These are phyloP conservation scores for Goniozus legneri DNA, from an alignment of 1,140 invertebrate genomes.

Conservation along the genomic window DNA sequence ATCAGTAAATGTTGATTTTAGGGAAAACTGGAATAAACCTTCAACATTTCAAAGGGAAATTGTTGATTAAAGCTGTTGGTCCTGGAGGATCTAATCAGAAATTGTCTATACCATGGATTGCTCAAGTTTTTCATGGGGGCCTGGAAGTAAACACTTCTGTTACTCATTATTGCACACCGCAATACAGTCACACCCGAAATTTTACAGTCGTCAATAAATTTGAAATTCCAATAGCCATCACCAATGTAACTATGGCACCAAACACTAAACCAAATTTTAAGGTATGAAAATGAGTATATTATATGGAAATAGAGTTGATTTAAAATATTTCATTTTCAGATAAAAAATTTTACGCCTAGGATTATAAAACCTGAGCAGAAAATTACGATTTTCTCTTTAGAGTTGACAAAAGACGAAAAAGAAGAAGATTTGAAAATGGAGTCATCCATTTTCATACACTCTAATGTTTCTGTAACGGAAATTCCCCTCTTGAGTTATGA, in stretches of 20 bases:
- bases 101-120: conserved; percentile 60
- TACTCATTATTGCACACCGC: conserved; percentile 58
- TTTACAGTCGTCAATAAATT: conserved; percentile 70
- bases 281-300: conserved; percentile 47
- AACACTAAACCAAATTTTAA: conserved; percentile 63
- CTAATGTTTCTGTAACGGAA: conserved; percentile 70
- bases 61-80: conserved; percentile 65
- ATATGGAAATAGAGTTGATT: conserved; percentile 11
- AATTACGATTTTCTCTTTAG: conserved; percentile 60
- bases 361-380: conserved; percentile 63
- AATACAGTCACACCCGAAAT: conserved; percentile 52
- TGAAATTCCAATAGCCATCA: conserved; percentile 66
- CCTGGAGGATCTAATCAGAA: conserved; percentile 59
- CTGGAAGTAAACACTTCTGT: conserved; percentile 55
- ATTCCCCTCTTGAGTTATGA: conserved; percentile 74
- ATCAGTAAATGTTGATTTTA: conserved; percentile 30
- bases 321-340: conserved; percentile 57
- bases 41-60: conserved; percentile 62
- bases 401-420: conserved; percentile 54
- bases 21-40: conserved; percentile 58
- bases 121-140: conserved; percentile 58
- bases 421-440: conserved; percentile 61
- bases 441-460: conserved; percentile 65
- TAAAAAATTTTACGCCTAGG: conserved; percentile 61
- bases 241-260: conserved; percentile 64